Evolutionary conservation across 2,797 vertebrate genomes (phyloP).

Genomic region (Spheniscus humboldti): DNA sequence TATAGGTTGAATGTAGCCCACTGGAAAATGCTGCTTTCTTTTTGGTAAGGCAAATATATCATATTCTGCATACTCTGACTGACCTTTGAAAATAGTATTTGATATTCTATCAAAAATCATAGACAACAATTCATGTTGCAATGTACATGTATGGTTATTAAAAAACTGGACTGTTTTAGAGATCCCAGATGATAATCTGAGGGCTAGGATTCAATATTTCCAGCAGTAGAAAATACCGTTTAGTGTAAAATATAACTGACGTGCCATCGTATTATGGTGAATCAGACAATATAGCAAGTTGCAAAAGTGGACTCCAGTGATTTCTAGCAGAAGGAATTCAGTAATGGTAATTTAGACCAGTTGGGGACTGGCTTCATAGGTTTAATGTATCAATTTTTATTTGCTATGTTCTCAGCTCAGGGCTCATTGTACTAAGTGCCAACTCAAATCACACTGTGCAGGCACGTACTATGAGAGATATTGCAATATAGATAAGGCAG

Average conservation of each 20-base stretch:
- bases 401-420: not conserved
- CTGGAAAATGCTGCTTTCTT: not conserved
- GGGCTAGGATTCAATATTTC: not conserved
- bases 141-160: accelerated
- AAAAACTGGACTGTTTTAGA: not conserved
- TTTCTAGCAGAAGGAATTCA: not conserved
- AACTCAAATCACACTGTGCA: not conserved
- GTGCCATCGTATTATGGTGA: not conserved
- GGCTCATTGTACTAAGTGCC: not conserved
- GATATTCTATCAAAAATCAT: not conserved
- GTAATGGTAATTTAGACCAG: not conserved
- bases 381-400: not conserved
- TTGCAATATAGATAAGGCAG: not conserved
- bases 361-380: not conserved
- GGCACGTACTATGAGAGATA: not conserved
- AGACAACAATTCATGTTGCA: not conserved
- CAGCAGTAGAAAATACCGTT: not conserved
- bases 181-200: not conserved
- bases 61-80: not conserved
- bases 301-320: not conserved
- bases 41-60: not conserved
- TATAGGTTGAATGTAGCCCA: not conserved
- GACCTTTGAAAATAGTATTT: not conserved
- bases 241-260: not conserved
- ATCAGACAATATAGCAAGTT: not conserved